Percentiles rank a stretch among this genome's conserved stretches.
phyloP scores from a whole-genome alignment of 2,113 vertebrate genomes.

The Pundamilia nyererei region DNA sequence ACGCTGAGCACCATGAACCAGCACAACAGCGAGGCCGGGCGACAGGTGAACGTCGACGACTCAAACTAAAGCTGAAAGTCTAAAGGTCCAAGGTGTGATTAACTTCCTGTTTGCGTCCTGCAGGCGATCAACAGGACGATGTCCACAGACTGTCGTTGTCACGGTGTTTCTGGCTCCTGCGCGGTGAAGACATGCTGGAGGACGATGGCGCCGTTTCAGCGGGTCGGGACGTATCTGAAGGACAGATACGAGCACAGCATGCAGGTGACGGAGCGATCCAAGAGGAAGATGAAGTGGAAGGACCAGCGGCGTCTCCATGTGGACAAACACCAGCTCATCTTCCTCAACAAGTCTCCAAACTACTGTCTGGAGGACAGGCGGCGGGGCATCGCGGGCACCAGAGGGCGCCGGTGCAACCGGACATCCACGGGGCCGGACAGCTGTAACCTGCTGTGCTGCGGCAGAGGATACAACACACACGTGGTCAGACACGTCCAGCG shows the following conservation, averaged over 20 bases:
- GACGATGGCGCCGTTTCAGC: constrained; percentile 87
- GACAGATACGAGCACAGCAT: constrained; percentile 89
- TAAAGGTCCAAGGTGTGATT: background rate
- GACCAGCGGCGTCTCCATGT: constrained; percentile 72
- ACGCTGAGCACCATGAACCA: constrained; percentile 77
- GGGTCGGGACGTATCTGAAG: constrained; percentile 85
- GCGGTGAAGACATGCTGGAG: constrained; percentile 97
- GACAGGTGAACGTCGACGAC: constrained; percentile 76
- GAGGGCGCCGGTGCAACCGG: constrained; percentile 88
- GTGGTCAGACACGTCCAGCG: constrained; percentile 86
- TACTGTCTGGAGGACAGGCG: constrained; percentile 87
- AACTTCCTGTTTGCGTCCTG: background rate
- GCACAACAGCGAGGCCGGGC: constrained; percentile 91
- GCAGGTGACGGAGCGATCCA: constrained; percentile 80
- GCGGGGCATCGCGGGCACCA: constrained; percentile 82
- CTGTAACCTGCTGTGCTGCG: constrained; percentile 93
- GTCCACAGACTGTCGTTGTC: constrained; percentile 92
- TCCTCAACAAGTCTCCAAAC: constrained; percentile 89
- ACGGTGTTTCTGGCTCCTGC: constrained; percentile 95
- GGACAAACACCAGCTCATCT: constrained; percentile 81
- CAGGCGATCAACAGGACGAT: constrained; percentile 87
- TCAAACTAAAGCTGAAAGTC: background rate
- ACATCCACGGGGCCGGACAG: constrained; percentile 78
- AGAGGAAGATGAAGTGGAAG: constrained; percentile 78
- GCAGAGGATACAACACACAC: constrained; percentile 91